These are phyloP conservation scores for Actenoides lindsayi DNA, from an alignment of 2,113 vertebrate species.

Conservation along the genomic window DNA sequence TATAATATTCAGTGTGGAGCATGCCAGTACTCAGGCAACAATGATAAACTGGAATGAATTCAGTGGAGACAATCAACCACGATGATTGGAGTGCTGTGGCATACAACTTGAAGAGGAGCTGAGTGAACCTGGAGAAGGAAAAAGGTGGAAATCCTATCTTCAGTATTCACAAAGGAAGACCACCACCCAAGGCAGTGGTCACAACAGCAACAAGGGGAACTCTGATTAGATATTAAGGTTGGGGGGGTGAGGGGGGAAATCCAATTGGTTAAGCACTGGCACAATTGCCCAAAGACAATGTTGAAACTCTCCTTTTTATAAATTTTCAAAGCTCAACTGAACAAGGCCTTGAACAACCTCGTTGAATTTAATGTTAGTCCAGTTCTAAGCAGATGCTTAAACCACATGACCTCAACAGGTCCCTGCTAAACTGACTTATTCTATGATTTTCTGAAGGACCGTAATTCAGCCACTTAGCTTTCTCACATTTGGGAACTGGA, in stretches of 20 bases:
- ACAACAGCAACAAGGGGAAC: neutral
- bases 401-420: neutral
- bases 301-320: neutral
- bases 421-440: neutral
- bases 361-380: neutral
- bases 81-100: neutral
- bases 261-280: neutral
- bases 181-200: neutral
- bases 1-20: neutral
- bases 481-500: neutral
- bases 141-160: neutral
- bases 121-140: neutral
- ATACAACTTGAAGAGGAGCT: neutral
- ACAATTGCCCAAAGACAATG: neutral
- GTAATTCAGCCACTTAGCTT: neutral
- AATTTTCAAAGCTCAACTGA: neutral
- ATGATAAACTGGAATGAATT: neutral
- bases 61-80: neutral
- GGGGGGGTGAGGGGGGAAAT: neutral
- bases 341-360: neutral
- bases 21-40: neutral
- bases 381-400: neutral
- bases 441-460: neutral
- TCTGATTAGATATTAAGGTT: fast-evolving
- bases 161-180: neutral